Base-by-base conservation (phyloP, 2,797 vertebrate genomes). In the Dendrocincla tyrannina region DNA sequence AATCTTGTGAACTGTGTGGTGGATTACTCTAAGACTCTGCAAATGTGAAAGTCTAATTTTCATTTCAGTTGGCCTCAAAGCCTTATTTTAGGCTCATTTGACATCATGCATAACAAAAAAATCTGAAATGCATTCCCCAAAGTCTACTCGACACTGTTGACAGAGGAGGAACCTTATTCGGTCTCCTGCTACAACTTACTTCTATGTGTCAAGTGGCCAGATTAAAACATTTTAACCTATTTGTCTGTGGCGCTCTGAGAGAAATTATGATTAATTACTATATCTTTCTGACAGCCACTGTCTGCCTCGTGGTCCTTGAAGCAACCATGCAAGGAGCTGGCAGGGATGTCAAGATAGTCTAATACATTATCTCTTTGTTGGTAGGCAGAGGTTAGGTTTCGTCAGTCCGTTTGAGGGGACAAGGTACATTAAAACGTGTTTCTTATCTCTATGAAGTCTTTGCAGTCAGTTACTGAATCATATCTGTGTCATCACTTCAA, bases 371-470 rank as follows among this genome's bases (percentile, higher is more conserved):
- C 42, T 84, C n/a, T 89, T 59, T 86, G 37, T 84, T 88, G 42
- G 79, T 88, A 90, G 90, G 62, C 46, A 87, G 55, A 92, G 60
- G 74, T 86, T 90, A 91, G 49, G 62, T 87, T 93, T 88, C 91
- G 52, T 97, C 85, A 33, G 30, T 84, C 83, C 91, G 33, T 85
- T 89, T 88, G 83, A 88, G 68, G 69, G 56, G 16, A 88, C 27
- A 18, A 84, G 63, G 73, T 92, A 88, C 59, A 25, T 83, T 86
- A 32, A 35, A 82, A 7, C 68, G 73, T 82, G 33, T 52, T 93
- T 33, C 76, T 95, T 94, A 96, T 94, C 86, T 88, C 9, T 86
- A 91, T 92, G 47, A 93, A 95, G 92, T 88, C 94, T 92, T 94
- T 81, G 44, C 81, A 92, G 69, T 87, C 93, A 93, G 91, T 84